Evolutionary conservation across 2,888 invertebrate genomes (phyloP), one percentile per base, ranked within the genome.

Genomic region (Oligia strigilis): DNA sequence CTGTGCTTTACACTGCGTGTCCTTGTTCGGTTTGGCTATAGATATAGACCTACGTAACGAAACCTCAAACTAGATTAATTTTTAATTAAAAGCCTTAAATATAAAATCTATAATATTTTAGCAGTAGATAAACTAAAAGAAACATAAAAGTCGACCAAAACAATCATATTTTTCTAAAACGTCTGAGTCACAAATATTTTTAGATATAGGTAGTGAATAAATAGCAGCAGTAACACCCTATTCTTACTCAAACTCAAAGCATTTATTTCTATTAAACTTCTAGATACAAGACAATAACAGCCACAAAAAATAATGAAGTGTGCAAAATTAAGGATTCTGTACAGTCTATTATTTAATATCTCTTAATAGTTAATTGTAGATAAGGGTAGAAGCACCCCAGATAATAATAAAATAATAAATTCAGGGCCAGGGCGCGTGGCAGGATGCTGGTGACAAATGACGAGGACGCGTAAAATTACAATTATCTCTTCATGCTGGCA

Each of bases 401-500:
- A 95, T 94, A 94, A 94, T 93, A 94, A 76, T 94, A 93, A 94
- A 94, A 95, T 95, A 96, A 96, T 97, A 96, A 96, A 96, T 96
- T 95, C 92, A 90, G 76, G 76, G 88, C 81, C 91, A 89, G 92
- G 91, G 93, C 96, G 95, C 96, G 97, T 96, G 95, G 92, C 96
- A 95, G 97, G 97, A 97, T 96, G 97, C 97, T 97, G 97, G 95
- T 95, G 97, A 97, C 97, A 97, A 97, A 97, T 97, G 93, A 95
- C 92, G 92, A 93, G 93, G 93, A 90, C 91, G 95, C 96, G 96
- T 97, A 95, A 97, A 97, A 97, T 97, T 96, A 95, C 94, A 94
- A 96, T 96, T 96, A 96, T 95, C 93, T 95, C 94, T 95, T 94
- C 94, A 94, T 94, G 83, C 90, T 89, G 88, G 72, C 90, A 94